Percentiles rank a stretch among this genome's conserved stretches.
Conservation (phyloP, 2,888 invertebrate genomes). For the Torymus auratus region DNA sequence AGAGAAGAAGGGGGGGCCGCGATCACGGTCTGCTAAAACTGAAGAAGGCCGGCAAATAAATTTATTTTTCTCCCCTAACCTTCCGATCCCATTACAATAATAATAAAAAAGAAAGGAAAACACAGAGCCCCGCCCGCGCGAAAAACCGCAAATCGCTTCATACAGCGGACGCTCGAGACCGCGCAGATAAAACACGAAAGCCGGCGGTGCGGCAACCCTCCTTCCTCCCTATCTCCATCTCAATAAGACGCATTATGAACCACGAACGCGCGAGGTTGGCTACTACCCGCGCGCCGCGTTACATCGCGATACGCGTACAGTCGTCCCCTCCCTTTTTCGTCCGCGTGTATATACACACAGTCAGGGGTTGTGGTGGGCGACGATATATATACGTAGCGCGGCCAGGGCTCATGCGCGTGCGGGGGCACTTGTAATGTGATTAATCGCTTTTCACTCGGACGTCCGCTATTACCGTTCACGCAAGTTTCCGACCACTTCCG, state of each 20-base stretch:
- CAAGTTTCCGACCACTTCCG: slow-evolving; percentile 40
- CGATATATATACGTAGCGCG: too few species aligned
- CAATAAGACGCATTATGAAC: slow-evolving; percentile 47
- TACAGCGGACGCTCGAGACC: neutral
- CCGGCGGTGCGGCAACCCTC: too few species aligned
- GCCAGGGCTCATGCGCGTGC: neutral
- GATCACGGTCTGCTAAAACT: slow-evolving; percentile 37
- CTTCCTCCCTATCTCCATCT: neutral
- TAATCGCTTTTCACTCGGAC: slow-evolving; percentile 52
- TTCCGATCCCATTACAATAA: slow-evolving; percentile 10
- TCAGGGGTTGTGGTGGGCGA: too few species aligned
- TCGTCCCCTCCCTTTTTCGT: too few species aligned
- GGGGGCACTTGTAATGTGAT: slow-evolving; percentile 36
- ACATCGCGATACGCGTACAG: neutral
- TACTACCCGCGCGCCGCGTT: neutral
- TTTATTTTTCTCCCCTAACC: neutral
- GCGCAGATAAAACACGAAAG: slow-evolving; percentile 19
- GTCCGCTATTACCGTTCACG: slow-evolving; percentile 47
- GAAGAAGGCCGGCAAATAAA: slow-evolving; percentile 33
- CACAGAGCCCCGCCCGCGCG: neutral
- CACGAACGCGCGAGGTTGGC: slow-evolving; percentile 12
- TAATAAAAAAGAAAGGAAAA: slow-evolving; percentile 25
- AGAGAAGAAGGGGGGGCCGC: neutral
- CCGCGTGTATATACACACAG: too few species aligned
- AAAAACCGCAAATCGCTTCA: slow-evolving; percentile 36